These are phyloP conservation scores for Nemoura dubitans DNA, from an alignment of 2,888 invertebrate genomes.

Conservation along the genomic window DNA sequence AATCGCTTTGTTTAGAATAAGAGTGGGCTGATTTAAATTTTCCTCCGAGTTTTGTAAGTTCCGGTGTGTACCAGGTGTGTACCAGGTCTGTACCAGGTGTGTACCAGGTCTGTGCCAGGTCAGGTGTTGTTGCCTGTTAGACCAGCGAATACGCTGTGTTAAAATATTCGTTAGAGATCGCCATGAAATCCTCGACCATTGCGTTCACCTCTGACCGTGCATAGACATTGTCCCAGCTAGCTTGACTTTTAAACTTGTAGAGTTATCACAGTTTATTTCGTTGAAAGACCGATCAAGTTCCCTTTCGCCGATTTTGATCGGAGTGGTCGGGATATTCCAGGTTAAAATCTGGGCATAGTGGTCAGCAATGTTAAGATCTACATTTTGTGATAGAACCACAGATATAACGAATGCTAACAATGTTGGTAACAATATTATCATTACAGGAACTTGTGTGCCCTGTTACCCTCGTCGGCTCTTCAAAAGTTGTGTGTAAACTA, in stretches of 20 bases:
- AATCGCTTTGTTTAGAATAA: not conserved
- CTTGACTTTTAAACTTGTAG: not conserved
- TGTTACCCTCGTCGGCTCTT: not conserved
- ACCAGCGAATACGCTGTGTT: not conserved
- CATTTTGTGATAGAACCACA: too few relatives aligned
- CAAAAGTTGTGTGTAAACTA: not conserved
- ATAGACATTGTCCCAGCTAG: not conserved
- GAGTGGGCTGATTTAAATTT: not conserved
- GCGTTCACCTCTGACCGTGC: not conserved
- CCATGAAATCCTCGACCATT: not conserved
- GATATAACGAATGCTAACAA: not conserved
- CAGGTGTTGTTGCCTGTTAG: not conserved
- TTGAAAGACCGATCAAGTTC: not conserved
- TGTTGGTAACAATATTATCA: not conserved
- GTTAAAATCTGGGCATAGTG: not conserved
- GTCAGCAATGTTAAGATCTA: not conserved
- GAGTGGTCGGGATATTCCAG: not conserved
- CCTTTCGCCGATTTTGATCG: not conserved
- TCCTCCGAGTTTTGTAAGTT: not conserved
- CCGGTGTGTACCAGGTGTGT: too few relatives aligned
- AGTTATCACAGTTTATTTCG: not conserved
- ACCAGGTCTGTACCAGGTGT: too few relatives aligned
- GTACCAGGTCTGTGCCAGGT: not conserved
- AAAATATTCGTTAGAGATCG: not conserved
- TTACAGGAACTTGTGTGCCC: not conserved